These are phyloP conservation scores for Drosophila novamexicana DNA, from an alignment of 1,140 invertebrate species.

Conservation along the genomic window DNA sequence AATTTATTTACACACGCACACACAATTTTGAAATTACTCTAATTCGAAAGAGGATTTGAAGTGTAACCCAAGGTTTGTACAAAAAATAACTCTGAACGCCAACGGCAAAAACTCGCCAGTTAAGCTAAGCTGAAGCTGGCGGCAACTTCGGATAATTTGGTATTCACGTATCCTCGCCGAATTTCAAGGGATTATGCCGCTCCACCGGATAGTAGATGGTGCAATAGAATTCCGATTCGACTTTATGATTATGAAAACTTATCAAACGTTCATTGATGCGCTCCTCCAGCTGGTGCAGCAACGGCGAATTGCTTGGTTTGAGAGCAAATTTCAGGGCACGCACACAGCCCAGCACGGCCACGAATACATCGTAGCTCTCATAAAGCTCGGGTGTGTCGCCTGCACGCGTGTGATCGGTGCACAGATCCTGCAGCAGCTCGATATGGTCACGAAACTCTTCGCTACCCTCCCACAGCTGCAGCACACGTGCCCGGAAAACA, in stretches of 20 bases:
- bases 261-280: constrained; percentile 64
- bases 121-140: not conserved
- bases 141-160: not conserved
- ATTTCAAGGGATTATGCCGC: constrained; percentile 37
- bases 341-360: constrained; percentile 59
- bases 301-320: constrained; percentile 45
- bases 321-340: constrained; percentile 51
- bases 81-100: not conserved
- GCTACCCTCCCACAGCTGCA: constrained; percentile 59
- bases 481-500: constrained; percentile 42
- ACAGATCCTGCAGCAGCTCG: constrained; percentile 63
- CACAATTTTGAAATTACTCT: constrained; percentile 18
- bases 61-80: not conserved
- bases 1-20: constrained; percentile 17
- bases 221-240: constrained; percentile 73
- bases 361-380: constrained; percentile 68
- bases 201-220: constrained; percentile 74
- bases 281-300: constrained; percentile 60
- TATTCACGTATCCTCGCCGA: constrained; percentile 12
- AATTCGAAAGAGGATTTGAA: constrained; percentile 1
- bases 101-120: not conserved
- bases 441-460: constrained; percentile 62
- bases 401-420: constrained; percentile 17
- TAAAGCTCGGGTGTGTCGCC: not conserved
- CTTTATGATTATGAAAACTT: constrained; percentile 55